phyloP scores from a whole-genome alignment of 2,113 vertebrate genomes.

The Gulo gulo region DNA sequence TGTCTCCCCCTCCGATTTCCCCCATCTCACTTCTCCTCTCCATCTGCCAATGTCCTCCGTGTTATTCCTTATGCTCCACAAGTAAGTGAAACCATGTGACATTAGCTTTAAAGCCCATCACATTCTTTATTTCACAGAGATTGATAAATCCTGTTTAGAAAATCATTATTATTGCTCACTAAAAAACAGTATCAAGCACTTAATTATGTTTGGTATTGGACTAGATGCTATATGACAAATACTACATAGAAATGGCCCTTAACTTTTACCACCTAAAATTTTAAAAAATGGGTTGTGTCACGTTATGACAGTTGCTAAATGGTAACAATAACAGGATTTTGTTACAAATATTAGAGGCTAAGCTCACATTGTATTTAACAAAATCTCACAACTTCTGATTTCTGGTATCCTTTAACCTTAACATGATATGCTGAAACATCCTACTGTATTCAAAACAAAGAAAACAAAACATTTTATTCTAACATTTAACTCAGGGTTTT shows the following conservation, averaged over 20 bases:
- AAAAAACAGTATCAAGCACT: not conserved
- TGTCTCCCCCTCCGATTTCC: no score
- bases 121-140: not conserved
- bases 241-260: not conserved
- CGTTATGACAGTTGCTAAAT: not conserved
- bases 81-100: no score
- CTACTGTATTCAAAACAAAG: not conserved
- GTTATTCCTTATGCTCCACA: no score
- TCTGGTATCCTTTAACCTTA: not conserved
- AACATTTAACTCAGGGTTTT: not conserved
- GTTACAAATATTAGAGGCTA: not conserved
- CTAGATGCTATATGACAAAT: not conserved
- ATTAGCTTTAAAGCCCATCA: not conserved
- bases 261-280: not conserved
- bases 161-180: not conserved
- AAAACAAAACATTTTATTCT: not conserved
- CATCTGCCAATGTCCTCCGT: no score
- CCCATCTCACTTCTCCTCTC: no score
- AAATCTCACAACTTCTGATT: not conserved
- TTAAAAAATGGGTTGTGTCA: not conserved
- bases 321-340: not conserved
- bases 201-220: not conserved
- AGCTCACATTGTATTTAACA: not conserved
- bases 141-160: not conserved
- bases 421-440: not conserved